Percentiles rank a stretch among this genome's conserved stretches.
phyloP scores from a whole-genome alignment of 2,113 vertebrate species.

The Scopus umbretta region DNA sequence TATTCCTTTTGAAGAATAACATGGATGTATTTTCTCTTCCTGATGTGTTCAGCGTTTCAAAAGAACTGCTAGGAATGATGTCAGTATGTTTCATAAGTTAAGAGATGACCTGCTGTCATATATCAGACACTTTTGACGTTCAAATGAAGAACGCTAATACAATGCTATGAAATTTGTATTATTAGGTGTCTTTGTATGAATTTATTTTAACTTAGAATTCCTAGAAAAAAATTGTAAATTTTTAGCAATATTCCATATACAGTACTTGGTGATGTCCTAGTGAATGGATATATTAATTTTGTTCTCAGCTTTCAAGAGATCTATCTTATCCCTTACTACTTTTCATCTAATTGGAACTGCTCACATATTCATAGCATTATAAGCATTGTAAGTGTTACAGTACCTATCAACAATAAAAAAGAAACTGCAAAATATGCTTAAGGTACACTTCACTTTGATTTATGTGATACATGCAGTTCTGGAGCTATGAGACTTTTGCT shows the following conservation, averaged over 20 bases:
- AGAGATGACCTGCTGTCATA: not conserved
- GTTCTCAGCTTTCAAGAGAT: not conserved
- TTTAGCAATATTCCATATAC: not conserved
- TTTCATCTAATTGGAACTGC: not conserved
- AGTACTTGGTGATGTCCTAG: not conserved
- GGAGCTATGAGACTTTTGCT: slow-evolving; percentile 27
- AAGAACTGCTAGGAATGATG: not conserved
- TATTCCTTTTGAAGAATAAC: not conserved
- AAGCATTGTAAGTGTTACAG: not conserved
- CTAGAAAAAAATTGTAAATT: not conserved
- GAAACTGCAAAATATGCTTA: not conserved
- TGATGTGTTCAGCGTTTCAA: not conserved
- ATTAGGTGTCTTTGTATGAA: not conserved
- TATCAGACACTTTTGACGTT: not conserved
- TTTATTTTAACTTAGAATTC: not conserved
- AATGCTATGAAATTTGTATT: not conserved
- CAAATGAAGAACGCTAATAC: not conserved
- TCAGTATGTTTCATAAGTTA: not conserved
- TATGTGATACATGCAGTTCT: not conserved
- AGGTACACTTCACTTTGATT: slow-evolving; percentile 42
- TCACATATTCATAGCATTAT: not conserved
- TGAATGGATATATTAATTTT: not conserved
- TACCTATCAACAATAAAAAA: not conserved
- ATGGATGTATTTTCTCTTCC: not conserved
- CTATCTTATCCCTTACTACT: not conserved